Conservation (phyloP, 2,113 vertebrate genomes). For the Pelecanoides urinatrix region DNA sequence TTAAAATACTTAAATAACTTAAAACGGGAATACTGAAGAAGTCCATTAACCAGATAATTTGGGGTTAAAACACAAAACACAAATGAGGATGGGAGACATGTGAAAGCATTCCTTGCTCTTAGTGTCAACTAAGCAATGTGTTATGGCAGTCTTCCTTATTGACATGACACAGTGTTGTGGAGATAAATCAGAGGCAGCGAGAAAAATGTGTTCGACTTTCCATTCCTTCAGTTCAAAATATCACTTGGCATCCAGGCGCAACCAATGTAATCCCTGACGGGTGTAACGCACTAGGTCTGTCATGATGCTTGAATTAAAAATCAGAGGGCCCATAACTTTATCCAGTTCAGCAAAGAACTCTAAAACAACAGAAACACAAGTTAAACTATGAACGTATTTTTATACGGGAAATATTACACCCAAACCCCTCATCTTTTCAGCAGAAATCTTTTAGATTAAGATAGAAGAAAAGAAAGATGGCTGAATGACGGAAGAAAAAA, state of each 20-base stretch:
- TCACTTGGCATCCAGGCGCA: conserved; percentile 92
- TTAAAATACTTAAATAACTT: conserved; percentile 78
- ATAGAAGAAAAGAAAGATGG: background rate
- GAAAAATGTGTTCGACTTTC: conserved; percentile 59
- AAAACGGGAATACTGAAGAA: conserved; percentile 60
- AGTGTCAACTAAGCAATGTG: conserved; percentile 73
- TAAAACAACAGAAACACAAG: conserved; percentile 66
- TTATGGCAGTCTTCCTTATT: conserved; percentile 84
- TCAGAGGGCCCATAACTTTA: conserved; percentile 94
- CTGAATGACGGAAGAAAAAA: background rate
- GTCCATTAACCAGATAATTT: conserved; percentile 55
- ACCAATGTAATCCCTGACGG: conserved; percentile 96
- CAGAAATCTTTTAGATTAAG: accelerated
- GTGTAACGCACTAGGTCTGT: conserved; percentile 97
- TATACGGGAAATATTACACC: background rate
- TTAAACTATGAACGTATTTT: background rate
- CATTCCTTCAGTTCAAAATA: conserved; percentile 72
- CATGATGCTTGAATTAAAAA: conserved; percentile 99
- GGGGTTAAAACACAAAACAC: conserved; percentile 58
- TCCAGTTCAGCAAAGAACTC: conserved; percentile 98
- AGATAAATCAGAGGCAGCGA: conserved; percentile 80
- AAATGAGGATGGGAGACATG: conserved; percentile 64
- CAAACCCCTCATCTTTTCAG: background rate
- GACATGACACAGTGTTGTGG: conserved; percentile 92
- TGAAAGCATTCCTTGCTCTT: conserved; percentile 74